These are phyloP conservation scores for Poeciliopsis infans DNA, from an alignment of 2,797 vertebrate genomes.

Conservation along the genomic window DNA sequence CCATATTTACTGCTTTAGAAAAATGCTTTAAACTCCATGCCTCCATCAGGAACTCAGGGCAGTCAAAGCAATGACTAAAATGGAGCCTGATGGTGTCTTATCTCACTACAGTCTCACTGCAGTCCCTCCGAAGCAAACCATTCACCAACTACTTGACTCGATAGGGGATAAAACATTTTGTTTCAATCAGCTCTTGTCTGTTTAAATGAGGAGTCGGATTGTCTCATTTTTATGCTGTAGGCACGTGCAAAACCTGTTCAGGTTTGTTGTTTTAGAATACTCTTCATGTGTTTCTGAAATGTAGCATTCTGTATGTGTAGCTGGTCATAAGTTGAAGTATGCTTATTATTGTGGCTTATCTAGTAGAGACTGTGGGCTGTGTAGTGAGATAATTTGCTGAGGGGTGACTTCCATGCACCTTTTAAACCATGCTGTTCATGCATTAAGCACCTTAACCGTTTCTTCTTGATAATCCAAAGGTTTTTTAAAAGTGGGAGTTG, in stretches of 20 bases:
- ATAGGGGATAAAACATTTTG: background rate
- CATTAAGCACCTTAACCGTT: conserved; percentile 28
- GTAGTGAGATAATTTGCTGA: conserved; percentile 55
- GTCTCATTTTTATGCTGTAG: background rate
- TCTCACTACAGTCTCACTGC: conserved; percentile 55
- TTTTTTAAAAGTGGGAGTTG: background rate
- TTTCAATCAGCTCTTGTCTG: background rate
- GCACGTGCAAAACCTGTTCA: background rate
- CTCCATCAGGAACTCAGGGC: conserved; percentile 12
- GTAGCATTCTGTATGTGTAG: background rate
- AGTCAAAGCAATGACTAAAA: conserved; percentile 27
- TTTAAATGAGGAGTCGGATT: background rate
- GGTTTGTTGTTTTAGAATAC: background rate
- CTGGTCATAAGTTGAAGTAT: background rate
- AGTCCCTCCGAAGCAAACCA: background rate
- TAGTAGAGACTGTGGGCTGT: conserved; percentile 27
- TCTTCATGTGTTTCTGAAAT: background rate
- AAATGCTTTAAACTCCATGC: conserved; percentile 48
- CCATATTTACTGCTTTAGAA: background rate
- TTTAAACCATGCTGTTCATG: conserved; percentile 73
- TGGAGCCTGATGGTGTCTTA: conserved; percentile 28
- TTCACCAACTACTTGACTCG: background rate
- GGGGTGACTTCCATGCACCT: conserved; percentile 45
- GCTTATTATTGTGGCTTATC: background rate
- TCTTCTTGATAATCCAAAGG: background rate